Evolutionary conservation across 1,140 invertebrate species (phyloP).

Genomic region (Aphidius ervi): DNA sequence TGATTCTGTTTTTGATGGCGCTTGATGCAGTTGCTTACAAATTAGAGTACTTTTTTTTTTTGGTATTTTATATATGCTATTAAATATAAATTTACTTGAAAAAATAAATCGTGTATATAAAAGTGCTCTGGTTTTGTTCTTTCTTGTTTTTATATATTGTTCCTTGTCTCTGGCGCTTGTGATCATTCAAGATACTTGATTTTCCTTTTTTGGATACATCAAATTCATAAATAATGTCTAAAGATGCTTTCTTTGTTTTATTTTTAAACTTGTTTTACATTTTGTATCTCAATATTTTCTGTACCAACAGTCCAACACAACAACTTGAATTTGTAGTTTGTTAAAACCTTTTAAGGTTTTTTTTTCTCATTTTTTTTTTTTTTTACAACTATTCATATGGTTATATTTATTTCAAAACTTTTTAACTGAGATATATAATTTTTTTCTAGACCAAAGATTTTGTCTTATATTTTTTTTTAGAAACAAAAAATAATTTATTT

Average conservation of each 20-base stretch:
- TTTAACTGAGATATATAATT: slow-evolving; percentile 4
- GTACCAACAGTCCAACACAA: not conserved
- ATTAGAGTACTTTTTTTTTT: too few relatives aligned
- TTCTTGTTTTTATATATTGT: not conserved
- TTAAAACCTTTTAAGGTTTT: slow-evolving; percentile 22
- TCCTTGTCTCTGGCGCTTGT: not conserved
- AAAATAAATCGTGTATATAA: not conserved
- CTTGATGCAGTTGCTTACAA: too few relatives aligned
- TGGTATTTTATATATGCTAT: too few relatives aligned
- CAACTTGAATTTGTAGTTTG: slow-evolving; percentile 12
- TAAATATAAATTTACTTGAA: not conserved
- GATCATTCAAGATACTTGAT: too few relatives aligned
- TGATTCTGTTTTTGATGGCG: too few relatives aligned
- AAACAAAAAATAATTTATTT: not conserved
- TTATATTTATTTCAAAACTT: not conserved
- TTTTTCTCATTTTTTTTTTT: not conserved
- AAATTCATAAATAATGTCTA: slow-evolving; percentile 22
- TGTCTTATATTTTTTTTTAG: not conserved
- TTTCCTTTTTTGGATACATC: slow-evolving; percentile 8
- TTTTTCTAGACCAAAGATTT: not conserved
- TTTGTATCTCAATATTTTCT: not conserved
- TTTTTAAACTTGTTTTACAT: not conserved
- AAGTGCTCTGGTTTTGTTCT: not conserved
- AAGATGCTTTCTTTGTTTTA: slow-evolving; percentile 8
- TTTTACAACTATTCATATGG: not conserved